A percentile compares a stretch with the other conserved stretches of the same genome.
These are phyloP conservation scores for Xiphophorus birchmanni DNA, from an alignment of 2,797 vertebrate species.

Conservation along the genomic window DNA sequence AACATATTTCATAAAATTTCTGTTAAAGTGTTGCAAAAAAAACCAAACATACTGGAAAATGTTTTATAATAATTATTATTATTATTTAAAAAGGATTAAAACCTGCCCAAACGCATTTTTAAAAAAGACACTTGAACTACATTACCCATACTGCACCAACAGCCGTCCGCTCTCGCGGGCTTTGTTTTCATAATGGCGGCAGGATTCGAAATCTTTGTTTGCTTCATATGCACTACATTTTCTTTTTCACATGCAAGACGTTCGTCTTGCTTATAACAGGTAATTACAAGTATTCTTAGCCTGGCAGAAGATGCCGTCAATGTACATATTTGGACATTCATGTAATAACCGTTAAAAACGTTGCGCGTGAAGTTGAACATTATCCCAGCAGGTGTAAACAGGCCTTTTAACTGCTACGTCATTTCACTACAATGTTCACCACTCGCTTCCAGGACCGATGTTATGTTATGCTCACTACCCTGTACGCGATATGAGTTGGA, in stretches of 20 bases:
- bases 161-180: conserved; percentile 75
- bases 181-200: conserved; percentile 82
- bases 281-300: conserved; percentile 17
- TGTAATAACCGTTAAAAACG: not conserved
- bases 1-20: not conserved
- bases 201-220: conserved; percentile 67
- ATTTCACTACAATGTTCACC: not conserved
- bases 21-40: not conserved
- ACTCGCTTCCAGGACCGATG: not conserved
- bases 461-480: not conserved
- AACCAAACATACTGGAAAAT: not conserved
- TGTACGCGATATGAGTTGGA: not conserved
- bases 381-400: not conserved
- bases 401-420: conserved; percentile 34
- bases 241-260: not conserved
- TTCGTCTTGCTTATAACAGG: conserved; percentile 30
- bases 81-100: not conserved
- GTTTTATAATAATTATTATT: not conserved
- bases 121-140: conserved; percentile 26
- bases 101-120: accelerated
- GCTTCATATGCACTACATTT: conserved; percentile 18
- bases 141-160: conserved; percentile 59
- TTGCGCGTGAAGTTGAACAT: not conserved
- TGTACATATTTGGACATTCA: not conserved
- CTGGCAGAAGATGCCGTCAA: not conserved